Evolutionary conservation across 2,797 vertebrate genomes (phyloP).

Genomic region (Phoeniculus purpureus): DNA sequence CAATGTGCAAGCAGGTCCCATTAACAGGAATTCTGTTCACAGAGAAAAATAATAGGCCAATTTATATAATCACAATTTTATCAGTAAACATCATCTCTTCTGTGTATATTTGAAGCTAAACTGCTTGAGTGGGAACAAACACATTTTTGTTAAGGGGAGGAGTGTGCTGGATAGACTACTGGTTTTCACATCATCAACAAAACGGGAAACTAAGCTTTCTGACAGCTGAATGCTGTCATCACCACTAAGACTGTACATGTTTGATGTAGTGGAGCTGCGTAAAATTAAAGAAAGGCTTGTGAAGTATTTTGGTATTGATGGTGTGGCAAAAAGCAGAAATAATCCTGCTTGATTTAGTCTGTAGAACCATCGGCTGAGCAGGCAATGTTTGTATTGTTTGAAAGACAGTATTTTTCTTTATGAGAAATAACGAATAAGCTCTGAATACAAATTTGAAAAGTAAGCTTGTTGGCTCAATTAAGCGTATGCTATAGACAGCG

Average conservation of each 20-base stretch:
- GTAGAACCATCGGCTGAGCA: neutral
- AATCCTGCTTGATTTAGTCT: neutral
- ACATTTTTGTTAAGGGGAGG: neutral
- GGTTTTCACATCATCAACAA: neutral
- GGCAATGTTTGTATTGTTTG: neutral
- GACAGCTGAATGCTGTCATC: neutral
- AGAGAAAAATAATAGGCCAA: neutral
- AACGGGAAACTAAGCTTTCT: neutral
- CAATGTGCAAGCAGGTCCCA: neutral
- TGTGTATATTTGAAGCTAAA: neutral
- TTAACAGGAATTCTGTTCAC: neutral
- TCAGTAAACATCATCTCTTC: neutral
- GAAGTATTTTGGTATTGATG: neutral
- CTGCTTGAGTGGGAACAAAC: neutral
- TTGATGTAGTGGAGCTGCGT: neutral
- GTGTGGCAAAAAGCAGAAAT: constrained; percentile 16
- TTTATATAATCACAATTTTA: neutral
- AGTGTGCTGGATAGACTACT: neutral
- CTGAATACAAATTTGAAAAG: constrained; percentile 7
- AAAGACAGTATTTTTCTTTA: neutral
- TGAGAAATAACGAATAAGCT: neutral
- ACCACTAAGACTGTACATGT: neutral
- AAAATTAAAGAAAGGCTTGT: neutral
- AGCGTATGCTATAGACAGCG: neutral
- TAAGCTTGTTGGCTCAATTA: neutral